phyloP scores from a whole-genome alignment of 2,797 vertebrate genomes.

The Dipus sagitta region DNA sequence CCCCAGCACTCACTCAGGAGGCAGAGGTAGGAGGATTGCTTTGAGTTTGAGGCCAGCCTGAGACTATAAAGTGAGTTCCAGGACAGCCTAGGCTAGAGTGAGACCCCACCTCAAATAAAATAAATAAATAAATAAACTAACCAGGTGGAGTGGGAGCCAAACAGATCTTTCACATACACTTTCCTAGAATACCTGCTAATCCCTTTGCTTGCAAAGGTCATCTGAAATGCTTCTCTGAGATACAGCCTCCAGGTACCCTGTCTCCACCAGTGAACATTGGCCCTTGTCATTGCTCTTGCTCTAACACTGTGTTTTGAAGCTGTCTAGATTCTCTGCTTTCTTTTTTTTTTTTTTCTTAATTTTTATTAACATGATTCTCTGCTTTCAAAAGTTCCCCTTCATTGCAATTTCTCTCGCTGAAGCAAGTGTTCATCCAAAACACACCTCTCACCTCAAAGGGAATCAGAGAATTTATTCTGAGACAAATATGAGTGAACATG shows the following conservation, averaged over 20 bases:
- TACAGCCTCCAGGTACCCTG: not conserved
- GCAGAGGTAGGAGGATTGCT: not conserved
- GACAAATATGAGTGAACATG: not conserved
- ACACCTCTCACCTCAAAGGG: not conserved
- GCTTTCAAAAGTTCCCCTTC: not conserved
- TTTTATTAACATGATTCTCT: not conserved
- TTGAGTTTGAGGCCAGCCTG: not conserved
- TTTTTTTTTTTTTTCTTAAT: too few species aligned
- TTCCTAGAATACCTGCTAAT: not conserved
- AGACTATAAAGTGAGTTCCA: not conserved
- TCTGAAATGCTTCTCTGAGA: not conserved
- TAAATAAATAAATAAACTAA: not conserved
- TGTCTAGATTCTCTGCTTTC: not conserved
- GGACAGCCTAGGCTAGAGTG: not conserved
- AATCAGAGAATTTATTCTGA: not conserved
- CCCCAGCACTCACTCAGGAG: not conserved
- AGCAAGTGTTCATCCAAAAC: not conserved
- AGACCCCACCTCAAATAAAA: not conserved
- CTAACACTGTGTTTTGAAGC: not conserved
- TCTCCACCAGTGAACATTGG: not conserved
- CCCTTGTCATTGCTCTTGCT: not conserved
- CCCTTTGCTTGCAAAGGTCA: not conserved
- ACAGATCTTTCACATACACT: not conserved
- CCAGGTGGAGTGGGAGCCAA: not conserved
- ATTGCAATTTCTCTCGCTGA: not conserved